Conservation (phyloP, 2,113 vertebrate genomes). For the Amphiprion ocellaris region DNA sequence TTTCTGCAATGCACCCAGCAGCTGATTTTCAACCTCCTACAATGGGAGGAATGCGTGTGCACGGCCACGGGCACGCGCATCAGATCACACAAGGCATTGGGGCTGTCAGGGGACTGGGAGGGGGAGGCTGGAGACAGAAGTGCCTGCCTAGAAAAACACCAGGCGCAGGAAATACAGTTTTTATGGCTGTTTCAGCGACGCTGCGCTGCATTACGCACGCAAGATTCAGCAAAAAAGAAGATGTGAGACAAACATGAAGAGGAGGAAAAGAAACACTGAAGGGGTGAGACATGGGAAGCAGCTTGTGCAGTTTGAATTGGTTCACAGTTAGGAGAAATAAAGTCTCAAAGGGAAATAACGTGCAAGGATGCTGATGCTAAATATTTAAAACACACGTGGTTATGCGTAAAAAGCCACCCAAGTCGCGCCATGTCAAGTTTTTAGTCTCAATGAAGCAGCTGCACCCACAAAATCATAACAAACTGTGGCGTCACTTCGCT, state of each 20-base stretch:
- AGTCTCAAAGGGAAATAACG: not conserved
- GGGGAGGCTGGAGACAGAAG: conserved; percentile 55
- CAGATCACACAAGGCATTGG: conserved; percentile 52
- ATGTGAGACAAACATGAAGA: conserved; percentile 11
- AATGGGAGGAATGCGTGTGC: conserved; percentile 62
- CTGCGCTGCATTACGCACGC: conserved; percentile 37
- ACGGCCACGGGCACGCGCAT: not conserved
- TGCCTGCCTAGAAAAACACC: conserved; percentile 73
- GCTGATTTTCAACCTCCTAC: conserved; percentile 64
- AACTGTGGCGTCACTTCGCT: conserved; percentile 47
- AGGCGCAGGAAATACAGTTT: conserved; percentile 66
- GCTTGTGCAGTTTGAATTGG: not conserved
- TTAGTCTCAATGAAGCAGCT: conserved; percentile 18
- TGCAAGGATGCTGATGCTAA: too few species aligned
- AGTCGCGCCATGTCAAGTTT: not conserved
- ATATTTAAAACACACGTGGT: too few species aligned
- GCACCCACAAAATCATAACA: conserved; percentile 58
- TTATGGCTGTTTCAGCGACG: conserved; percentile 37
- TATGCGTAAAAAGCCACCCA: conserved; percentile 2
- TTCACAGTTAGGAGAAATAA: not conserved
- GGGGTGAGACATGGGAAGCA: conserved; percentile 5
- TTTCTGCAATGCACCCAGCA: conserved; percentile 64
- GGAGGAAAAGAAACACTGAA: not conserved
- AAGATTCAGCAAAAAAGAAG: conserved; percentile 33
- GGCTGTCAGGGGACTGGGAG: conserved; percentile 69